Percentiles rank a stretch among this genome's conserved stretches.
Evolutionary conservation across 2,113 vertebrate genomes (phyloP).

Genomic region (Neolamprologus kungweensis): DNA sequence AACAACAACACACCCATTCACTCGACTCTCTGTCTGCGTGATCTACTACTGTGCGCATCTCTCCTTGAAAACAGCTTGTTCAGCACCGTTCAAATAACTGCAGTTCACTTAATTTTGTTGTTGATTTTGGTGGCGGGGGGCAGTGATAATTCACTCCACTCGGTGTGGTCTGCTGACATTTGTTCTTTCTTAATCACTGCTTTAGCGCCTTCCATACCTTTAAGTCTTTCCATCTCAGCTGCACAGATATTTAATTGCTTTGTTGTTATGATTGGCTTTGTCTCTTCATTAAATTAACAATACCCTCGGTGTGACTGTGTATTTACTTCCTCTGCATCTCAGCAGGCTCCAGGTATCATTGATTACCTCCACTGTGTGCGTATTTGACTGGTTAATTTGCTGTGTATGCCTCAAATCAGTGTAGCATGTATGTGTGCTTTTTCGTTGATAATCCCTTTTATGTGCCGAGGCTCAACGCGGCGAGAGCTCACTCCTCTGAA

Average conservation of each 20-base stretch:
- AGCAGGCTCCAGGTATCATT: slow-evolving; percentile 22
- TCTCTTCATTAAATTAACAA: slow-evolving; percentile 30
- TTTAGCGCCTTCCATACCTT: background rate
- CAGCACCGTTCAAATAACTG: slow-evolving; percentile 30
- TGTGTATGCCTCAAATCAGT: slow-evolving; percentile 6
- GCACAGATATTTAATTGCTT: background rate
- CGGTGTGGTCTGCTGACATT: background rate
- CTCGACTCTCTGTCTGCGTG: background rate
- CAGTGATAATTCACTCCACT: slow-evolving; percentile 1
- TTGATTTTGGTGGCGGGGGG: slow-evolving; percentile 18
- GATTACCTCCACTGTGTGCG: background rate
- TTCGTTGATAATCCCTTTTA: slow-evolving; percentile 36
- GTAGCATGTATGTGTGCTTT: slow-evolving; percentile 17
- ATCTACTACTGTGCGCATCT: slow-evolving; percentile 8
- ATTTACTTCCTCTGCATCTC: background rate
- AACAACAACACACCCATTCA: background rate
- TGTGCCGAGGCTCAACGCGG: slow-evolving; percentile 3
- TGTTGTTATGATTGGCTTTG: slow-evolving; percentile 3
- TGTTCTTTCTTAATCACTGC: background rate
- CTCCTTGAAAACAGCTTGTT: slow-evolving; percentile 42
- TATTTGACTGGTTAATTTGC: slow-evolving; percentile 25
- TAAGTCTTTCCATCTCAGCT: background rate
- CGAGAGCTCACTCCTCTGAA: slow-evolving; percentile 27
- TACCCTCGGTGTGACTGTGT: background rate
- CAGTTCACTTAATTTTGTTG: slow-evolving; percentile 3